Evolutionary conservation across 2,888 invertebrate species (phyloP).

Genomic region (Glyphotaelius pellucidus): DNA sequence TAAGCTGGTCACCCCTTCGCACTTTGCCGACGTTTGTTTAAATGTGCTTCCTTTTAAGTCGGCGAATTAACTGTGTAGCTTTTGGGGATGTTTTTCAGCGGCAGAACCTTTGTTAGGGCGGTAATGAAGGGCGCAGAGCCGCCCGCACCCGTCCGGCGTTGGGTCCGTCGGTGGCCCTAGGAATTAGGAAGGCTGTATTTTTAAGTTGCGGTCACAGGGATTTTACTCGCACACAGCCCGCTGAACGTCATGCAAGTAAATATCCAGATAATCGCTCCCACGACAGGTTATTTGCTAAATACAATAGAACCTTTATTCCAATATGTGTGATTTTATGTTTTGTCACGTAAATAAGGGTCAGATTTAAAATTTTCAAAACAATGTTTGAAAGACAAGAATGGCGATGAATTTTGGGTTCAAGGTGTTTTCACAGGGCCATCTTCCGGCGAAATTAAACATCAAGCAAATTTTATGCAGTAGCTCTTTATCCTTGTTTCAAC

Average conservation of each 20-base stretch:
- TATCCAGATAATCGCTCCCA: neutral
- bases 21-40: slow-evolving; percentile 22
- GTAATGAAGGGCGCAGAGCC: slow-evolving; percentile 31
- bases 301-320: neutral
- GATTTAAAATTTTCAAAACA: neutral
- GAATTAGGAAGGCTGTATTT: slow-evolving; percentile 27
- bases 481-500: no score
- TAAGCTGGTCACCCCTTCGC: slow-evolving; percentile 9
- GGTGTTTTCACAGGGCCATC: no score
- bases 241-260: neutral
- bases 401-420: no score
- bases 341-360: neutral
- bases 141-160: neutral
- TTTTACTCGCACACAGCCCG: neutral
- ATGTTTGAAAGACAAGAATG: neutral
- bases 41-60: slow-evolving; percentile 33
- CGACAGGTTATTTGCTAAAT: neutral
- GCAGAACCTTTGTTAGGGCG: slow-evolving; percentile 12
- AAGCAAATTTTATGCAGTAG: no score
- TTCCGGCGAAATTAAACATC: no score
- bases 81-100: slow-evolving; percentile 14
- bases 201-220: neutral
- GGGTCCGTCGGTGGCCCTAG: neutral
- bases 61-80: slow-evolving; percentile 40
- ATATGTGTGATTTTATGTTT: neutral